These are phyloP conservation scores for Diabrotica undecimpunctata DNA, from an alignment of 1,140 invertebrate species.

Conservation along the genomic window DNA sequence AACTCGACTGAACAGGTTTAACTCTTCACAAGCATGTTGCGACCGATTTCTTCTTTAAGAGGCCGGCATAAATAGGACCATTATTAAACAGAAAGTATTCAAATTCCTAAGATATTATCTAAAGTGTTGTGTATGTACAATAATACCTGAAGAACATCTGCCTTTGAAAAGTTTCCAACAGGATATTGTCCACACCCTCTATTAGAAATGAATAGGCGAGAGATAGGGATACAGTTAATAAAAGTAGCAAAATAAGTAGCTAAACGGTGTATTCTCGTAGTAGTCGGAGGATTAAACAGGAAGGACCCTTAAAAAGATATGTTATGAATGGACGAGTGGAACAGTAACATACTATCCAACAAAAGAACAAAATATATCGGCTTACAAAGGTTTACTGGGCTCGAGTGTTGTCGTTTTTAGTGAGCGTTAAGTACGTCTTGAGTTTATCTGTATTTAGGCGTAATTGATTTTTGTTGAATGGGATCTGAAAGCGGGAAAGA, in stretches of 20 bases:
- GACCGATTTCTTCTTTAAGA: no score
- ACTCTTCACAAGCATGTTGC: no score
- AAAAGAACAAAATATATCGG: slow-evolving; percentile 14
- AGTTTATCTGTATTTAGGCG: neutral
- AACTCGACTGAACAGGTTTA: no score
- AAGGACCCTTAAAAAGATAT: slow-evolving; percentile 14
- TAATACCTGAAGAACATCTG: slow-evolving; percentile 9
- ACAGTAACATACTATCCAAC: slow-evolving; percentile 13
- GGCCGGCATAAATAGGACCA: no score
- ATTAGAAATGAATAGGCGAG: slow-evolving; percentile 11
- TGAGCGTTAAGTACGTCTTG: slow-evolving; percentile 10
- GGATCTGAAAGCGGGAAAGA: neutral
- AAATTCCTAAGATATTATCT: slow-evolving; percentile 1
- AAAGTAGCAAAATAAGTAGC: slow-evolving; percentile 15
- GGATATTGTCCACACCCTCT: slow-evolving; percentile 15
- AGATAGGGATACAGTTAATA: slow-evolving; percentile 19
- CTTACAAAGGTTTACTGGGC: slow-evolving; percentile 5
- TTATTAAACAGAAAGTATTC: neutral
- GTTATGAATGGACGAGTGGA: slow-evolving; percentile 12
- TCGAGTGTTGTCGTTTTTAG: slow-evolving; percentile 11
- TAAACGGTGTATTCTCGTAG: slow-evolving; percentile 10
- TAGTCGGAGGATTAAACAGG: slow-evolving; percentile 14
- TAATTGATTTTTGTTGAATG: slow-evolving; percentile 1
- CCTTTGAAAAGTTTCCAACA: slow-evolving; percentile 9
- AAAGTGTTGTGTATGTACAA: neutral